Percentiles rank a stretch among this genome's conserved stretches.
These are phyloP conservation scores for Anastrepha ludens DNA, from an alignment of 1,140 invertebrate genomes.

Conservation along the genomic window DNA sequence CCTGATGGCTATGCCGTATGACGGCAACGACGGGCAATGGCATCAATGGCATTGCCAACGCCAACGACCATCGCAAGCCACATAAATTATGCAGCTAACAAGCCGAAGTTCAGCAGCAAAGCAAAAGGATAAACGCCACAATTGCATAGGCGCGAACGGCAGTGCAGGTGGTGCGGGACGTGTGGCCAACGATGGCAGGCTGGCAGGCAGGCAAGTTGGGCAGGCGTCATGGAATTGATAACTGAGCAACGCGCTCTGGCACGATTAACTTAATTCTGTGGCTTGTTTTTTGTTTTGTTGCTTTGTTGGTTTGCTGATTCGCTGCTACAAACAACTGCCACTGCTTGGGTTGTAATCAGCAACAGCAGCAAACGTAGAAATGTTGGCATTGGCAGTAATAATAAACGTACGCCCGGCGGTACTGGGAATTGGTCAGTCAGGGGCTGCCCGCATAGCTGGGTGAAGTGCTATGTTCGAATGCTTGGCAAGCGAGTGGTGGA, in stretches of 20 bases:
- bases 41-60: constrained; percentile 62
- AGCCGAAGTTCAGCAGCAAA: constrained; percentile 64
- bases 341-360: constrained; percentile 5
- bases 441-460: constrained; percentile 39
- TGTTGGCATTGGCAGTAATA: constrained; percentile 36
- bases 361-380: constrained; percentile 48
- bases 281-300: not conserved
- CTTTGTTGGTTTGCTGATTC: not conserved
- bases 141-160: constrained; percentile 61
- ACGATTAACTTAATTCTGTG: constrained; percentile 55
- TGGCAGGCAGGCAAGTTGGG: constrained; percentile 59
- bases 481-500: constrained; percentile 60
- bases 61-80: constrained; percentile 73
- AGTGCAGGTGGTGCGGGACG: not conserved
- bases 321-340: constrained; percentile 31
- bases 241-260: constrained; percentile 41
- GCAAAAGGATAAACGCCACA: constrained; percentile 61
- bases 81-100: constrained; percentile 74
- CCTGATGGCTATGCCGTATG: constrained; percentile 46
- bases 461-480: not conserved
- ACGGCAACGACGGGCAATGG: constrained; percentile 59
- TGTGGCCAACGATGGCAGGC: constrained; percentile 54
- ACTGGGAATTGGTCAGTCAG: constrained; percentile 57
- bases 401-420: constrained; percentile 40
- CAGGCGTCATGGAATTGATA: constrained; percentile 61